A percentile compares a stretch with the other conserved stretches of the same genome.
Evolutionary conservation across 2,888 invertebrate genomes (phyloP).

Genomic region (Polietes domitor): DNA sequence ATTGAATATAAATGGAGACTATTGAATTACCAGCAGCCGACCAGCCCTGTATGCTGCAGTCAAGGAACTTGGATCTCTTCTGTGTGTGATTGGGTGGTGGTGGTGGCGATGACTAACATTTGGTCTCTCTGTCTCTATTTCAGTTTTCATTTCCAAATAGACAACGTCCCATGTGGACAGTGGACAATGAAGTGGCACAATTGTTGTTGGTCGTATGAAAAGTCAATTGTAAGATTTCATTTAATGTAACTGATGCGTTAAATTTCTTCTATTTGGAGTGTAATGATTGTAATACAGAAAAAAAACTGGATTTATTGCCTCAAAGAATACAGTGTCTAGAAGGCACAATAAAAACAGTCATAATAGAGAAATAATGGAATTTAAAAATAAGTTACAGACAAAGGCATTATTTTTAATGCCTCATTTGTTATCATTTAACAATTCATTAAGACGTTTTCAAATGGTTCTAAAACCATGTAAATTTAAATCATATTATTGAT

Average conservation of each 20-base stretch:
- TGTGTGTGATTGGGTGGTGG: neutral
- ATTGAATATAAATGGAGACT: neutral
- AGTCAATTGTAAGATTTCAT: constrained; percentile 43
- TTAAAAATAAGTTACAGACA: too few species aligned
- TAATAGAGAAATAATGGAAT: neutral
- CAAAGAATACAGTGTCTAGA: neutral
- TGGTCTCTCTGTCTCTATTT: neutral
- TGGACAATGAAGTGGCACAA: neutral
- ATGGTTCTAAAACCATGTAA: too few species aligned
- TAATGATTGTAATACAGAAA: too few species aligned
- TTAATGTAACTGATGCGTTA: constrained; percentile 56
- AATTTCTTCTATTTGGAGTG: constrained; percentile 54
- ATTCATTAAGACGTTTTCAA: too few species aligned
- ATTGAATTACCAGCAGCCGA: neutral
- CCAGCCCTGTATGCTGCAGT: too few species aligned
- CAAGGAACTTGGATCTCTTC: neutral
- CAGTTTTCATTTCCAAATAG: neutral
- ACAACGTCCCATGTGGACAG: neutral
- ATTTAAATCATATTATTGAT: too few species aligned
- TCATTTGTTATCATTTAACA: too few species aligned
- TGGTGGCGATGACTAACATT: neutral
- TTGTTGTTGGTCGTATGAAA: neutral
- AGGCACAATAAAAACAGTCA: neutral
- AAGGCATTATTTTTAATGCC: too few species aligned
- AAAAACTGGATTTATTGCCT: neutral